Conservation (phyloP, 2,797 vertebrate species). For the Onychomys torridus region DNA sequence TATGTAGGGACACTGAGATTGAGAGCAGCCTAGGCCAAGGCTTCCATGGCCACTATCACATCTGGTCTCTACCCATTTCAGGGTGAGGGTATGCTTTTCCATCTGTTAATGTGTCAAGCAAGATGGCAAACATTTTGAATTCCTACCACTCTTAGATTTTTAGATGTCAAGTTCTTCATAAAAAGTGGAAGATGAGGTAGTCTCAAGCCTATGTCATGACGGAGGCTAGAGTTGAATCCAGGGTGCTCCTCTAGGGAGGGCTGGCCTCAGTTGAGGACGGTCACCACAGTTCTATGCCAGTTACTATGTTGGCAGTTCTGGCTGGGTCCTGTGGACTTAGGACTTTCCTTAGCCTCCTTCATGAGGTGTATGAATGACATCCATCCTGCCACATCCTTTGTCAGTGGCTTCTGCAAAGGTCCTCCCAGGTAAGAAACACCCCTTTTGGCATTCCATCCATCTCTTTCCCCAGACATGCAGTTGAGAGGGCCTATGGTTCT, state of each 20-base stretch:
- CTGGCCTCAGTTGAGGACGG: neutral
- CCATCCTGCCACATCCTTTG: neutral
- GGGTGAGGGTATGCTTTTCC: neutral
- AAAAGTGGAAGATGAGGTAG: neutral
- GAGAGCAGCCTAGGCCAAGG: neutral
- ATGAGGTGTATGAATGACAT: neutral
- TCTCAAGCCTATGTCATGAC: accelerated
- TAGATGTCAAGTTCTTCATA: neutral
- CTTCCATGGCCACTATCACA: neutral
- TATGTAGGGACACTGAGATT: neutral
- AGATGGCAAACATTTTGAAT: neutral
- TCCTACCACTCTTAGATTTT: neutral
- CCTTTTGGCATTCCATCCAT: neutral
- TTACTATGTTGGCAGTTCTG: neutral
- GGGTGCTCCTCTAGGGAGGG: too few species aligned
- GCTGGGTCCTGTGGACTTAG: neutral
- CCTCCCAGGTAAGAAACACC: neutral
- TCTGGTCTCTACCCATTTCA: neutral
- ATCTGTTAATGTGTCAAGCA: neutral
- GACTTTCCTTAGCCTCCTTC: neutral
- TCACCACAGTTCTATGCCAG: neutral
- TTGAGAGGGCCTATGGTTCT: neutral
- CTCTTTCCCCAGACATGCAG: neutral
- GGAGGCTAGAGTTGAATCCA: neutral
- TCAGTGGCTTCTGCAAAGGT: neutral